These are phyloP conservation scores for Nothocercus julius DNA, from an alignment of 2,113 vertebrate genomes.

Conservation along the genomic window DNA sequence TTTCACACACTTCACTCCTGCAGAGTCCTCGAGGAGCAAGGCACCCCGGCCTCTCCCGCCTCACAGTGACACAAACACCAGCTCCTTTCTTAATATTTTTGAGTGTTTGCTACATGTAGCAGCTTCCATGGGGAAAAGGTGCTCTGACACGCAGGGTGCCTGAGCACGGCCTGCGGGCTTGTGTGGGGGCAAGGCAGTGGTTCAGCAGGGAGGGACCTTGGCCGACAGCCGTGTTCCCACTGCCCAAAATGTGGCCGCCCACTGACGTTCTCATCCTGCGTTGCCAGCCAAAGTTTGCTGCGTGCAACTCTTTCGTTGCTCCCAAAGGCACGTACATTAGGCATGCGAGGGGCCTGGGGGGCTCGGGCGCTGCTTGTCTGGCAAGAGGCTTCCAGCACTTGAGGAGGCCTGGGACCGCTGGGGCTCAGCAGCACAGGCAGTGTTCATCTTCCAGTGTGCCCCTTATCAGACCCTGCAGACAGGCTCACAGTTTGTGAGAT, in stretches of 20 bases:
- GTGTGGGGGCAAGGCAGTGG: background rate
- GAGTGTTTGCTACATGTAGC: background rate
- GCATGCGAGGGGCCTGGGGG: no score
- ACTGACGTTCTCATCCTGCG: background rate
- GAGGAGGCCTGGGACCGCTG: fast-evolving
- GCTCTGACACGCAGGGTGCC: background rate
- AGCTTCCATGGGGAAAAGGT: background rate
- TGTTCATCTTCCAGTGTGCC: background rate
- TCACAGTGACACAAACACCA: background rate
- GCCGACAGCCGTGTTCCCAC: background rate
- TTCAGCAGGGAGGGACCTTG: background rate
- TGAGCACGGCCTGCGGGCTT: background rate
- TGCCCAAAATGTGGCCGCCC: background rate
- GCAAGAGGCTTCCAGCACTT: background rate
- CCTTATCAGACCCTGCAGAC: background rate
- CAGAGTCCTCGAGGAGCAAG: background rate
- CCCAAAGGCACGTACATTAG: background rate
- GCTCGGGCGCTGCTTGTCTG: background rate
- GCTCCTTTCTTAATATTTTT: background rate
- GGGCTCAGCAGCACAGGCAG: background rate
- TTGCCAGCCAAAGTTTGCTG: background rate
- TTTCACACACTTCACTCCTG: background rate
- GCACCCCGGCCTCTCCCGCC: background rate
- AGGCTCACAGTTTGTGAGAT: background rate
- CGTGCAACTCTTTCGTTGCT: background rate